phyloP scores from a whole-genome alignment of 2,797 vertebrate species.

The Sylvilagus floridanus region DNA sequence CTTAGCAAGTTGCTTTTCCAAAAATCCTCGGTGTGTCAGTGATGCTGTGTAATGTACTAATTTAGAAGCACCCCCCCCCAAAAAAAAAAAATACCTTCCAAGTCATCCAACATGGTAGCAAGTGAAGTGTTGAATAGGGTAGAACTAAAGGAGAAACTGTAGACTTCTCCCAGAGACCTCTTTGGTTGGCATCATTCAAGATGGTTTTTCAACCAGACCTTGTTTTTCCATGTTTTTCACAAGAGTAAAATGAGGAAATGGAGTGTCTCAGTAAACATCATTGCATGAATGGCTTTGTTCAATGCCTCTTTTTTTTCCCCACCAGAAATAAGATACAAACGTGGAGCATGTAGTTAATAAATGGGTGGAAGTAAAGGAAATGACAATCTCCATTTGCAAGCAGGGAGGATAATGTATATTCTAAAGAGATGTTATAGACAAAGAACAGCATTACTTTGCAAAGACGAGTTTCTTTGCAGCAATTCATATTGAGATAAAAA shows the following conservation, averaged over 20 bases:
- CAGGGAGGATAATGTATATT: constrained; percentile 46
- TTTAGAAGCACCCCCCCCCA: background rate
- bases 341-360: constrained; percentile 25
- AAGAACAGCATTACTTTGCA: constrained; percentile 42
- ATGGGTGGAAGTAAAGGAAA: constrained; percentile 62
- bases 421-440: constrained; percentile 43
- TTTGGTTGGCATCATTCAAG: background rate
- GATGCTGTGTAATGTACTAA: background rate
- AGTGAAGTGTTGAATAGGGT: background rate
- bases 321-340: constrained; percentile 46
- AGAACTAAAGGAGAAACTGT: background rate
- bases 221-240: background rate
- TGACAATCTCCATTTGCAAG: background rate
- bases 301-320: background rate
- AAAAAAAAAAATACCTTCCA: background rate
- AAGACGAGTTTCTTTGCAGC: constrained; percentile 38
- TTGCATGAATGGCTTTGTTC: constrained; percentile 7
- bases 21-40: background rate
- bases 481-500: constrained; percentile 60
- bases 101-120: background rate
- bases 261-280: background rate
- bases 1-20: background rate
- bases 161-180: background rate
- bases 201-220: background rate
- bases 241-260: background rate